Evolutionary conservation across 2,888 invertebrate genomes (phyloP), one percentile per base, ranked within the genome.

Genomic region (Cenopis cana): DNA sequence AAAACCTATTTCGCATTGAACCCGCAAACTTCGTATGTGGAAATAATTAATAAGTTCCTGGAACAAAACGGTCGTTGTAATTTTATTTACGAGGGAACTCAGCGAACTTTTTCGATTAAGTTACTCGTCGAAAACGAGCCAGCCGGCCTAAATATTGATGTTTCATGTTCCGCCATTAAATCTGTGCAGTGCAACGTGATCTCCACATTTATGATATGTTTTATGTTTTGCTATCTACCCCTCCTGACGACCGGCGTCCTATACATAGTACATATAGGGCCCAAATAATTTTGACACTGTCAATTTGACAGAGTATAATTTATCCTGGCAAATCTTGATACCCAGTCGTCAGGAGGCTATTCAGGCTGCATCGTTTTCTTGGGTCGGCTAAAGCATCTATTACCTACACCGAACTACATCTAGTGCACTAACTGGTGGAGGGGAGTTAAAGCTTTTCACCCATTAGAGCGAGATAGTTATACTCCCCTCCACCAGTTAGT

Each of bases 51-150:
- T 66, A 54, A 70, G 59, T 60, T 54, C 36, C 33, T 20, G 52
- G 46, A 66, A 55, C 65, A 66, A 70, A 70, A 66, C 46, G 66
- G 60, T 60, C 65, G 54, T 52, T 60, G 59, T 66, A 60, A 70
- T 65, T 54, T 70, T 59, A 65, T 65, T 65, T 70, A 59, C 66
- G 60, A 24, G 60, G 66, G 46, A 41, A 38, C 55, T 71, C 29
- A 5, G 20, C 11, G n/a, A 68, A 67, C 72, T 67, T 68, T 72
- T 68, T 72, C 60, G 67, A 68, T 72, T 72, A 72, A 71, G 60
- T 72, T 72, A 56, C 71, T 55, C 38, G 55, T 50, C 38, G 60
- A 20, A 33, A 66, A 20, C 55, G 56, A 56, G 55, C 14, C 50
- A 14, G 46, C 41, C 20, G 12, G 56, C 38, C 55, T 60, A 60